phyloP scores from a whole-genome alignment of 2,113 vertebrate genomes.

The Aptenodytes patagonicus region DNA sequence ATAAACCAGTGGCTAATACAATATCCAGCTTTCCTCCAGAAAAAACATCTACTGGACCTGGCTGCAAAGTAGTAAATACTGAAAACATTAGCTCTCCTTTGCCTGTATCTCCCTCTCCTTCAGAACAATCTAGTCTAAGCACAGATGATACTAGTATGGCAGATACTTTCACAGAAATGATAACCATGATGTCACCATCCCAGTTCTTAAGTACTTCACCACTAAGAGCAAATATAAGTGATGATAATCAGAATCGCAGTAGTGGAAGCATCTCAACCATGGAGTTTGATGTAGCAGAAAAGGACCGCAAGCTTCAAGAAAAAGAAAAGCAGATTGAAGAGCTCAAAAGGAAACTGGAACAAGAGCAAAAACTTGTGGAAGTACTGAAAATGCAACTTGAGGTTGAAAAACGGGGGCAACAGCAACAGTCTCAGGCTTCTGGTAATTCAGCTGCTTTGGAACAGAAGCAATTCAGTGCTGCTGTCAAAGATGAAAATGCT shows the following conservation, averaged over 20 bases:
- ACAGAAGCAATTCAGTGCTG: slow-evolving; percentile 18
- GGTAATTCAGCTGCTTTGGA: slow-evolving; percentile 37
- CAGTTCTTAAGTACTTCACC: slow-evolving; percentile 73
- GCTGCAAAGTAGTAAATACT: slow-evolving; percentile 24
- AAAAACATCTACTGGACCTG: slow-evolving; percentile 31
- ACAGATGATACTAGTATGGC: slow-evolving; percentile 76
- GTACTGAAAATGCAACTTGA: slow-evolving; percentile 95
- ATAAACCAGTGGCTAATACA: slow-evolving; percentile 29
- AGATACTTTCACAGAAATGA: slow-evolving; percentile 77
- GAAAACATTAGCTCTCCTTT: slow-evolving; percentile 79
- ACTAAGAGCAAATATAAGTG: slow-evolving; percentile 41
- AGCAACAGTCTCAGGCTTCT: slow-evolving; percentile 47
- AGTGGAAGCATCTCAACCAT: slow-evolving; percentile 53
- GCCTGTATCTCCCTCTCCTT: slow-evolving; percentile 82
- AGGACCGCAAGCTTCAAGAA: slow-evolving; percentile 91
- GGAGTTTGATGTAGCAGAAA: slow-evolving; percentile 77
- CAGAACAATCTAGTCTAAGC: slow-evolving; percentile 80
- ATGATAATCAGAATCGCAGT: slow-evolving; percentile 67
- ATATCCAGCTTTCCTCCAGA: slow-evolving; percentile 66
- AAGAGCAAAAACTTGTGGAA: slow-evolving; percentile 95
- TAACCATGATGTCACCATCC: slow-evolving; percentile 70
- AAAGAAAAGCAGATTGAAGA: slow-evolving; percentile 96
- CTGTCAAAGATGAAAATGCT: slow-evolving; percentile 72
- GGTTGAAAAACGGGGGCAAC: slow-evolving; percentile 88
- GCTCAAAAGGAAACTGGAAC: slow-evolving; percentile 92